Conservation (phyloP, 2,113 vertebrate species). For the Tenebrosternarchus preto region DNA sequence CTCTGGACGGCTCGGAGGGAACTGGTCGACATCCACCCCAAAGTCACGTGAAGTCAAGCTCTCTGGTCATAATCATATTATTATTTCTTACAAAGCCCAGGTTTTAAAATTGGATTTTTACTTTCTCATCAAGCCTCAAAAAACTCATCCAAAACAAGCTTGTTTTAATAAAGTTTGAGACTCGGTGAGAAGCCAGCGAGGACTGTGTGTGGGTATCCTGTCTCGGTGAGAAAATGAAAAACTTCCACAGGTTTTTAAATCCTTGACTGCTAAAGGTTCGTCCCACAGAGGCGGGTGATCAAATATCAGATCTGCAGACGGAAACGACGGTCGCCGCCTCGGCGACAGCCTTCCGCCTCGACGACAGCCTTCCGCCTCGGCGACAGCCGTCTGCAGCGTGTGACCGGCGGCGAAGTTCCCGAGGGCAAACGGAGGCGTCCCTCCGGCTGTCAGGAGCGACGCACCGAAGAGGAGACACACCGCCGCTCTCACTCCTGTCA, state of each 20-base stretch:
- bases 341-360: background rate
- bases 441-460: slow-evolving; percentile 66
- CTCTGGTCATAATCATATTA: slow-evolving; percentile 6
- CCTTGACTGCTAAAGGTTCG: background rate
- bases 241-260: slow-evolving; percentile 5
- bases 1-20: background rate
- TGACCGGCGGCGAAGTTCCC: slow-evolving; percentile 61
- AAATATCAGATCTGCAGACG: background rate
- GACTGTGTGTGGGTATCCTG: background rate
- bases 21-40: slow-evolving; percentile 17
- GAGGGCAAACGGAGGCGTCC: slow-evolving; percentile 58
- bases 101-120: background rate
- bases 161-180: slow-evolving; percentile 22
- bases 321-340: background rate
- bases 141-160: slow-evolving; percentile 5
- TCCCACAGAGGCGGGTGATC: slow-evolving; percentile 7
- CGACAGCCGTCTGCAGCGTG: too few relatives aligned
- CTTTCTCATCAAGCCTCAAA: background rate
- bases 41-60: slow-evolving; percentile 35
- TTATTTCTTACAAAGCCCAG: background rate
- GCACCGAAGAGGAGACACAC: slow-evolving; percentile 38
- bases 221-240: background rate
- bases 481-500: slow-evolving; percentile 59
- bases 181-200: background rate
- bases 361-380: too few relatives aligned